Conservation (phyloP, 2,113 vertebrate genomes). For the Corvus cornix region DNA sequence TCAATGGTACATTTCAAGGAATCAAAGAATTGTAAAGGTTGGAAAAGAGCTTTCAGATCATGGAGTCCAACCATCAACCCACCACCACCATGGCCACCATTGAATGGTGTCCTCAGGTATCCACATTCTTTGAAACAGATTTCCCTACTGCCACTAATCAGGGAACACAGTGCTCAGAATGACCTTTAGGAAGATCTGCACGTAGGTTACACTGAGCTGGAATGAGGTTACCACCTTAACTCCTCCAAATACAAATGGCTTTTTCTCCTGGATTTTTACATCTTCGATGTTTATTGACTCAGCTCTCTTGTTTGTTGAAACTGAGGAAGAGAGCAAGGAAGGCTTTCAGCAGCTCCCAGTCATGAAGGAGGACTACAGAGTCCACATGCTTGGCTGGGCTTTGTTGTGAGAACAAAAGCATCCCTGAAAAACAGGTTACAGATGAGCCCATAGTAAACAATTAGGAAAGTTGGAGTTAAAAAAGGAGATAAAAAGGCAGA, state of each 20-base stretch:
- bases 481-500: slow-evolving; percentile 6
- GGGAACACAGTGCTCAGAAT: accelerated
- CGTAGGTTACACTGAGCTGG: accelerated
- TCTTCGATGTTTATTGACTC: neutral
- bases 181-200: neutral
- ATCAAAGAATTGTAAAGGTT: neutral
- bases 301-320: neutral
- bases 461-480: neutral
- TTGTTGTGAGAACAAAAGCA: neutral
- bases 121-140: accelerated
- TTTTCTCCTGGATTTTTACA: neutral
- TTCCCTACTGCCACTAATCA: accelerated
- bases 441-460: neutral
- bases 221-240: accelerated
- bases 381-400: neutral
- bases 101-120: neutral
- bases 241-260: neutral
- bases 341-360: neutral
- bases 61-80: too few relatives aligned
- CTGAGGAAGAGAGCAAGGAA: neutral
- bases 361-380: too few relatives aligned
- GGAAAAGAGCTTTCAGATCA: neutral
- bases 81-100: neutral
- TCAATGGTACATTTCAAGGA: accelerated
- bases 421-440: neutral